These are phyloP conservation scores for Plebejus melissa DNA, from an alignment of 2,888 invertebrate species.

Conservation along the genomic window DNA sequence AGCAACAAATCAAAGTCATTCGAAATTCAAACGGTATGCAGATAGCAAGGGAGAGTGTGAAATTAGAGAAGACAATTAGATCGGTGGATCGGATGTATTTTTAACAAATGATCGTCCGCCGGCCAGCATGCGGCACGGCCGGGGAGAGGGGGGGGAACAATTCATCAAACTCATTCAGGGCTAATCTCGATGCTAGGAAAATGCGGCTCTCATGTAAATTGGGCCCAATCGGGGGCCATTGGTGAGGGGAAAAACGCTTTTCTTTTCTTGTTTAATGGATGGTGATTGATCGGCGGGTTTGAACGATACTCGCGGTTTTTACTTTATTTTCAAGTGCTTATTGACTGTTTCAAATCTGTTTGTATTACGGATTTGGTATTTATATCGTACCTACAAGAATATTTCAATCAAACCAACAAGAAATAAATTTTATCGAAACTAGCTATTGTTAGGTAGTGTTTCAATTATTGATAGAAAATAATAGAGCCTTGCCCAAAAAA, in stretches of 20 bases:
- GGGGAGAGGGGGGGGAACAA: slow-evolving; percentile 57
- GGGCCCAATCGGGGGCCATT: slow-evolving; percentile 76
- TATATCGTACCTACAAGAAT: neutral
- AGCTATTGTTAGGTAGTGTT: too few relatives aligned
- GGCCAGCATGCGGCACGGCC: slow-evolving; percentile 49
- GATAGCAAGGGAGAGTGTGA: slow-evolving; percentile 74
- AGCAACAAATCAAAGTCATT: slow-evolving; percentile 31
- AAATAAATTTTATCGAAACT: too few relatives aligned
- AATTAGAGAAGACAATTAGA: slow-evolving; percentile 79
- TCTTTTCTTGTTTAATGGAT: slow-evolving; percentile 79
- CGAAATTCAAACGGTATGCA: slow-evolving; percentile 61
- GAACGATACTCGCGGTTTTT: slow-evolving; percentile 73
- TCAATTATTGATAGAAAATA: neutral
- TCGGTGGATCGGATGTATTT: slow-evolving; percentile 78
- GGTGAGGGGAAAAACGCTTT: slow-evolving; percentile 74
- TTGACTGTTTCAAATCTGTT: slow-evolving; percentile 55
- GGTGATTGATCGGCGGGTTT: slow-evolving; percentile 76
- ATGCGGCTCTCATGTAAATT: slow-evolving; percentile 80
- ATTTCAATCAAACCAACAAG: neutral
- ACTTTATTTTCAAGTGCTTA: slow-evolving; percentile 67
- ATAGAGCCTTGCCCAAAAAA: neutral
- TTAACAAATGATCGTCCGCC: slow-evolving; percentile 76
- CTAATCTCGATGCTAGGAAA: slow-evolving; percentile 79
- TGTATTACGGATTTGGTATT: slow-evolving; percentile 28
- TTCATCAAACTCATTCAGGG: slow-evolving; percentile 79